Percentiles rank a stretch among this genome's conserved stretches.
phyloP scores from a whole-genome alignment of 53 echinoderm and acorn worm species.

The Antedon mediterranea region DNA sequence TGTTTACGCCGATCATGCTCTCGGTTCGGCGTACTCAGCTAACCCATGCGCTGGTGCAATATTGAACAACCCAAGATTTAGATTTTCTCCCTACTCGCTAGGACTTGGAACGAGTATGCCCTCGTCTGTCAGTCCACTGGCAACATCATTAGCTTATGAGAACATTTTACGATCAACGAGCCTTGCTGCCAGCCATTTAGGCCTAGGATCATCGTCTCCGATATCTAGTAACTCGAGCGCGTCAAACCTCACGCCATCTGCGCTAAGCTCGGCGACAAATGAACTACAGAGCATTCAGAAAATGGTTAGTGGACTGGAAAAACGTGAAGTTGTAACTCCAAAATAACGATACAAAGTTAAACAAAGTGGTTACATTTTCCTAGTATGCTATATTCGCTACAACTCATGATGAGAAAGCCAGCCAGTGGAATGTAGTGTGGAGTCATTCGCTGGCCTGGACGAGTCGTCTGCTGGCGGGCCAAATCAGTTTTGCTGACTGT shows the following conservation, averaged over 20 bases:
- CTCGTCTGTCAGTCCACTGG: constrained; percentile 65
- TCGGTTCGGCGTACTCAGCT: constrained; percentile 70
- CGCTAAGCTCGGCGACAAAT: constrained; percentile 69
- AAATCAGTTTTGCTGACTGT: no score
- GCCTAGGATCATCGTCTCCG: constrained; percentile 26
- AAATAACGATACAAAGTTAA: background rate
- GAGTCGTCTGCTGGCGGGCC: constrained; percentile 12
- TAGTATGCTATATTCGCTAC: background rate
- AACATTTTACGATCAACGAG: constrained; percentile 49
- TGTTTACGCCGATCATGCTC: constrained; percentile 67
- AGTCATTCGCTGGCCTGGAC: constrained; percentile 9
- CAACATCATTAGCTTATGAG: constrained; percentile 70
- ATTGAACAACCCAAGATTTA: constrained; percentile 72
- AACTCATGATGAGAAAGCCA: background rate
- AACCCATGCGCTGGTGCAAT: constrained; percentile 92
- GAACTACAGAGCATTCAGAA: constrained; percentile 97
- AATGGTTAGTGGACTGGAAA: constrained; percentile 88
- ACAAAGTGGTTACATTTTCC: background rate
- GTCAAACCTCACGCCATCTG: constrained; percentile 25
- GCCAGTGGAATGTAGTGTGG: constrained; percentile 7
- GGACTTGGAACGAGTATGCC: constrained; percentile 68
- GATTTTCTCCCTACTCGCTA: constrained; percentile 86
- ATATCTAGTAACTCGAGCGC: constrained; percentile 23
- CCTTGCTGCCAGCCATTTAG: constrained; percentile 7
- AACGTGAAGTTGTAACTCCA: constrained; percentile 8